These are phyloP conservation scores for Luperina testacea DNA, from an alignment of 2,888 invertebrate species.

Conservation along the genomic window DNA sequence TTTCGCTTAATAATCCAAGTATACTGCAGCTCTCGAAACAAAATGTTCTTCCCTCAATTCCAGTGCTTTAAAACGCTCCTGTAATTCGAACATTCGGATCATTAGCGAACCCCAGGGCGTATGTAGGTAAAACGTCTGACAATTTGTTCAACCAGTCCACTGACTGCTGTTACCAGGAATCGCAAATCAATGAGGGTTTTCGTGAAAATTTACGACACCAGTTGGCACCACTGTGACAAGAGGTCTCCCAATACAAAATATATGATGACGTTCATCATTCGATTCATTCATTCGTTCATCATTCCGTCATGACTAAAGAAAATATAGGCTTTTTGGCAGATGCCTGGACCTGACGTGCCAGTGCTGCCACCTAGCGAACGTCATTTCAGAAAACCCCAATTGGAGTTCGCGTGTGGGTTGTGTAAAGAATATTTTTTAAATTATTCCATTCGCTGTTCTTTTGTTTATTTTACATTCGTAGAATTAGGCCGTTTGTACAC, in stretches of 20 bases:
- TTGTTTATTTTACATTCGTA: not conserved
- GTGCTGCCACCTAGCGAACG: too few relatives aligned
- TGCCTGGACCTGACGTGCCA: too few relatives aligned
- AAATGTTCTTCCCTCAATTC: not conserved
- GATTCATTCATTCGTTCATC: too few relatives aligned
- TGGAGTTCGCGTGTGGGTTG: slow-evolving; percentile 10
- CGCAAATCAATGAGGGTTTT: too few relatives aligned
- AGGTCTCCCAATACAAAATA: too few relatives aligned
- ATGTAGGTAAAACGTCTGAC: slow-evolving; percentile 15
- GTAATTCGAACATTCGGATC: slow-evolving; percentile 17
- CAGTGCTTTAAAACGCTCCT: slow-evolving; percentile 19
- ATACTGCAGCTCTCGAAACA: not conserved
- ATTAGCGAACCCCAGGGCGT: slow-evolving; percentile 19
- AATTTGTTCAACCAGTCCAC: slow-evolving; percentile 19
- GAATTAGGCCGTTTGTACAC: too few relatives aligned
- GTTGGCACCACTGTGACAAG: too few relatives aligned
- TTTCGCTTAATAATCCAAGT: not conserved
- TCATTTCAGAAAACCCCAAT: too few relatives aligned
- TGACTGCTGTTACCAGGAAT: slow-evolving; percentile 24
- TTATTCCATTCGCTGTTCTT: not conserved
- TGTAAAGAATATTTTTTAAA: not conserved
- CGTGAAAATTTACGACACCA: too few relatives aligned
- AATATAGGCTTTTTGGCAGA: too few relatives aligned
- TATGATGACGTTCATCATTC: too few relatives aligned
- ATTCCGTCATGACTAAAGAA: too few relatives aligned